phyloP scores from a whole-genome alignment of 2,888 invertebrate genomes.

The Drosophila limbata region DNA sequence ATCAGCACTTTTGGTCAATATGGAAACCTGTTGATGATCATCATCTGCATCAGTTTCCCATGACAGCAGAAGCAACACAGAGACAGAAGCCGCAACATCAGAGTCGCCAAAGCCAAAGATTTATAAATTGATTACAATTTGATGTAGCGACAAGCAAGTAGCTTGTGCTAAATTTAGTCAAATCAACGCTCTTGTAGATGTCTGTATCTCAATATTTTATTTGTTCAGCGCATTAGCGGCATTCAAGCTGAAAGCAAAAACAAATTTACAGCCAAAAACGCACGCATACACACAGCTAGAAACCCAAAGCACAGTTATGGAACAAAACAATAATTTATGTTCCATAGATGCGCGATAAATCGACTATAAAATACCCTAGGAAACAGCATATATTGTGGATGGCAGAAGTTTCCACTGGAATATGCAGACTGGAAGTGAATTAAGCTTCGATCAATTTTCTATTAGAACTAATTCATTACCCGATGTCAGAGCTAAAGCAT shows the following conservation, averaged over 20 bases:
- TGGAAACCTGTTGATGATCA: constrained; percentile 64
- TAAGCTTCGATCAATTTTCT: too few relatives aligned
- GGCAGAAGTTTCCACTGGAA: not conserved
- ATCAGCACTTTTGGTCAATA: constrained; percentile 41
- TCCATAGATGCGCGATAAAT: not conserved
- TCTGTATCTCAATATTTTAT: constrained; percentile 59
- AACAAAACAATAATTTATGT: constrained; percentile 19
- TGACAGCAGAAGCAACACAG: constrained; percentile 31
- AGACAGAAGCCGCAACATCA: constrained; percentile 11
- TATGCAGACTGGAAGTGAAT: not conserved
- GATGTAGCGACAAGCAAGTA: constrained; percentile 42
- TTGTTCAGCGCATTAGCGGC: constrained; percentile 62
- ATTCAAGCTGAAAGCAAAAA: constrained; percentile 55
- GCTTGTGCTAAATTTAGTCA: constrained; percentile 69
- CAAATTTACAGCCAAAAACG: constrained; percentile 19
- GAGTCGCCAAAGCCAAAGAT: constrained; percentile 14
- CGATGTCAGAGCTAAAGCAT: too few relatives aligned
- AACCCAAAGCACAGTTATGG: constrained; percentile 61
- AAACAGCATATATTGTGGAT: not conserved
- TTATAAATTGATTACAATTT: constrained; percentile 71
- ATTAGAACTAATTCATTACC: too few relatives aligned
- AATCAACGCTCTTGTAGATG: constrained; percentile 70
- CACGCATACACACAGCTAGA: constrained; percentile 30
- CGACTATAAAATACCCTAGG: constrained; percentile 12
- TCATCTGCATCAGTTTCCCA: constrained; percentile 59